A percentile compares a stretch with the other conserved stretches of the same genome.
Conservation (phyloP, 2,113 vertebrate genomes). For the Rhagologus leucostigma region DNA sequence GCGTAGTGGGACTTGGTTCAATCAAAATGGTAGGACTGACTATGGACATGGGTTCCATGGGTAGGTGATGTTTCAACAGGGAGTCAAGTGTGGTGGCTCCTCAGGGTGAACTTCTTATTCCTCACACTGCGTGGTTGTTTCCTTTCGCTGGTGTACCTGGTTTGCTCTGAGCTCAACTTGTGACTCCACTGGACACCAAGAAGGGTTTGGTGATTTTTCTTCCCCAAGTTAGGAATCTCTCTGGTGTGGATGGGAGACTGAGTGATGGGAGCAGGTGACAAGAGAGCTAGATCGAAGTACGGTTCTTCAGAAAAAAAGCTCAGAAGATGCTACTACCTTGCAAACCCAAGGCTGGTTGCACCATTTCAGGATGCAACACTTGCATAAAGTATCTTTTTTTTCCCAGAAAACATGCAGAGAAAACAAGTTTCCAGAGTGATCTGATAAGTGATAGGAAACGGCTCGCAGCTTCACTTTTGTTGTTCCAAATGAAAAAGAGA, state of each 20-base stretch:
- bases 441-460: not conserved
- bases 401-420: not conserved
- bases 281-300: not conserved
- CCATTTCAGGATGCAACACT: not conserved
- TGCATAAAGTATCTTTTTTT: not conserved
- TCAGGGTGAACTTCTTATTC: not conserved
- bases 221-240: not conserved
- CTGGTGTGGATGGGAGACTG: not conserved
- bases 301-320: not conserved
- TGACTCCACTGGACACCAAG: not conserved
- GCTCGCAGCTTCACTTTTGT: not conserved
- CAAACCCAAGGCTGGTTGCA: not conserved
- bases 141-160: not conserved
- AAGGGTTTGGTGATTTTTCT: not conserved
- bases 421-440: not conserved
- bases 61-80: not conserved
- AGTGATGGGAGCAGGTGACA: not conserved
- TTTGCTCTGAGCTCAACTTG: not conserved
- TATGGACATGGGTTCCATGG: not conserved
- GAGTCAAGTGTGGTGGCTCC: rapidly evolving
- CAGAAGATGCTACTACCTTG: not conserved
- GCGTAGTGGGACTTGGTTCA: not conserved
- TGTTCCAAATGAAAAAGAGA: not conserved
- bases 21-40: not conserved
- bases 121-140: not conserved